Base-by-base conservation (phyloP, 2,888 invertebrate species). In the Metellina segmentata region DNA sequence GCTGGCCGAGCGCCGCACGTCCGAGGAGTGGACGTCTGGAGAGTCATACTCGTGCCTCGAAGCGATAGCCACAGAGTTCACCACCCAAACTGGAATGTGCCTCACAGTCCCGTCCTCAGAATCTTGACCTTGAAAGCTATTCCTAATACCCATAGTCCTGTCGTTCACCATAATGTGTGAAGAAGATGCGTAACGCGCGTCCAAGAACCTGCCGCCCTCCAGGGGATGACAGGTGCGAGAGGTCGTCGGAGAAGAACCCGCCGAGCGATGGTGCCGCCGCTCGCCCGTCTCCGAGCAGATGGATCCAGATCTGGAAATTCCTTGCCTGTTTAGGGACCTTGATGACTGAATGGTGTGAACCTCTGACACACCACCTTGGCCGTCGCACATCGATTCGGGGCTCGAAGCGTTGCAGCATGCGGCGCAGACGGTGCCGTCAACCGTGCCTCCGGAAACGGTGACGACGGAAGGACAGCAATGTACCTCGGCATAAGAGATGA, bases 201-300 rank as follows among this genome's bases (percentile, higher is more conserved):
- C 87, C 53, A 72, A 72, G 78, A 72, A 89, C 6, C 88, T 52
- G 70, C 81, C 79, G n/a, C 71, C 61, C 7, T 85, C 90, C 9
- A 69, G 20, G 51, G 78, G 49, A 7, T 75, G 81, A 49, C 69
- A 81, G 16, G 87, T 49, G 19, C 87, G 89, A 34, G 92, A 81
- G 13, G 71, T 81, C 0, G 85, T 89, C 19, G 92, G 92, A 16
- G 92, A 92, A 9, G 92, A 92, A 4, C 88, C 89, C 16, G 89
- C 91, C 48, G 91, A 92, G 1, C 88, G 77, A 71, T 92, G 93
- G 74, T 93, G 86, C 9, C 93, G 70, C 7, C 93, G 75, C 51
- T 93, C 93, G 74, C 93, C 93, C 8, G 93, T 93, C 72, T 93
- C 93, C 7, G 93, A 93, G 74, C 93, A 93, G 16, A 93, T 91